Conservation (phyloP, 2,888 invertebrate genomes). For the Diadromus collaris region DNA sequence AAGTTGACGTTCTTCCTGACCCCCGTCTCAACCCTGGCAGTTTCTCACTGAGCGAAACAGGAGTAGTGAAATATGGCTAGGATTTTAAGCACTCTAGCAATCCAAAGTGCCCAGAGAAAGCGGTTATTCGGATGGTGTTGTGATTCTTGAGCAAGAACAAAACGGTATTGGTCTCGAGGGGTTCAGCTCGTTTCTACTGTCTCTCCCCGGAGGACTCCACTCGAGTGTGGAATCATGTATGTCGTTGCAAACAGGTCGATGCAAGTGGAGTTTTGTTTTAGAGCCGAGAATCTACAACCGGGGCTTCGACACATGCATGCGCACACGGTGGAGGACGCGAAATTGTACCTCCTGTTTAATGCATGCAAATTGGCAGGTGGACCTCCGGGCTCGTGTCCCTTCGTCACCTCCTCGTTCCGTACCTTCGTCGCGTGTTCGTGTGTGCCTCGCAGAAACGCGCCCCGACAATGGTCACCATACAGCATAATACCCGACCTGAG, state of each 20-base stretch:
- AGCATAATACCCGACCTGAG: conserved; percentile 45
- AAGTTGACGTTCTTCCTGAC: conserved; percentile 73
- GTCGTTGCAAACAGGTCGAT: neutral
- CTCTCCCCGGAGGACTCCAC: conserved; percentile 11
- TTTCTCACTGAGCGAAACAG: conserved; percentile 39
- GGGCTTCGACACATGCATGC: conserved; percentile 32
- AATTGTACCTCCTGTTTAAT: conserved; percentile 55
- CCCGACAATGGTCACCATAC: conserved; percentile 31
- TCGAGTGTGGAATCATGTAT: conserved; percentile 1
- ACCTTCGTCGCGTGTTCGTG: conserved; percentile 13
- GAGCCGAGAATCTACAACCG: conserved; percentile 16
- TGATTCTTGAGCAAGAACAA: conserved; percentile 8
- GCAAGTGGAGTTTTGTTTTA: conserved; percentile 38
- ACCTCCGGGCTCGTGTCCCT: conserved; percentile 47
- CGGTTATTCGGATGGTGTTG: neutral
- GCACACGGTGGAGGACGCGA: conserved; percentile 18
- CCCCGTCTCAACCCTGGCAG: conserved; percentile 39
- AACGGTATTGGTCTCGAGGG: neutral
- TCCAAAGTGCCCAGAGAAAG: neutral
- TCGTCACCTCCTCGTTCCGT: conserved; percentile 39
- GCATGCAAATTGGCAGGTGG: conserved; percentile 61
- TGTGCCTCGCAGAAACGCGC: conserved; percentile 39
- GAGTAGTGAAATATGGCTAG: neutral
- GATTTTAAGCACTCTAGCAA: neutral
- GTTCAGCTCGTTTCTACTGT: neutral